These are phyloP conservation scores for Anarrhichthys ocellatus DNA, from an alignment of 2,113 vertebrate species.

Conservation along the genomic window DNA sequence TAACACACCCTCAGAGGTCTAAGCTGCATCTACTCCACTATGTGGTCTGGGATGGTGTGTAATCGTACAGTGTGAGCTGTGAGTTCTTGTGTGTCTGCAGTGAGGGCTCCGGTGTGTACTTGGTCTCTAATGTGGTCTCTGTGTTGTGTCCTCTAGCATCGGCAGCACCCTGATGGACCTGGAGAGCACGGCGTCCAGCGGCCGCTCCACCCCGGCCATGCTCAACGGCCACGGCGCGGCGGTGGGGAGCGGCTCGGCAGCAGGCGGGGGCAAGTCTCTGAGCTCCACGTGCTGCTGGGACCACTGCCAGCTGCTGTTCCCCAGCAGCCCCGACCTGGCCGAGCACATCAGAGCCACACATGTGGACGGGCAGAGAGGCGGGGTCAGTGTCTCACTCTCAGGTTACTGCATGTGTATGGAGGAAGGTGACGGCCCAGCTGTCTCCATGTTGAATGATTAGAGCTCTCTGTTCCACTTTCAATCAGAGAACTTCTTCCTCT, in stretches of 20 bases:
- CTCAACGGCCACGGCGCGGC: constrained; percentile 87
- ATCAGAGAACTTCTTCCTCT: background rate
- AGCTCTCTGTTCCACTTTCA: too few species aligned
- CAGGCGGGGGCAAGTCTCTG: constrained; percentile 86
- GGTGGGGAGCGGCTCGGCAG: constrained; percentile 40
- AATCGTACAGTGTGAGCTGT: background rate
- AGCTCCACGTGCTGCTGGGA: constrained; percentile 97
- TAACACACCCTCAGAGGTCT: background rate
- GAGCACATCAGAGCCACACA: constrained; percentile 95
- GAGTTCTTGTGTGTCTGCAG: background rate
- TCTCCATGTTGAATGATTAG: background rate
- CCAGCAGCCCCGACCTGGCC: constrained; percentile 94
- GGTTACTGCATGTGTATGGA: background rate
- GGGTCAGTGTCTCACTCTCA: constrained; percentile 82
- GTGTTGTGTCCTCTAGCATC: constrained; percentile 80
- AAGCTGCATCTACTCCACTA: background rate
- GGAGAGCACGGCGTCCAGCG: constrained; percentile 97
- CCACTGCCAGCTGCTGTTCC: constrained; percentile 92
- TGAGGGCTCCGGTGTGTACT: background rate
- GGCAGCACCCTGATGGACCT: constrained; percentile 97
- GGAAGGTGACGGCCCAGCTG: background rate
- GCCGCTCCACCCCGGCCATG: constrained; percentile 97
- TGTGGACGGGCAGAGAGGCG: constrained; percentile 95
- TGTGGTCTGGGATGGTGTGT: background rate
- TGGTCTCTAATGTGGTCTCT: background rate